phyloP scores from a whole-genome alignment of 2,888 invertebrate genomes.

The Cataglyphis rosenhaueri region DNA sequence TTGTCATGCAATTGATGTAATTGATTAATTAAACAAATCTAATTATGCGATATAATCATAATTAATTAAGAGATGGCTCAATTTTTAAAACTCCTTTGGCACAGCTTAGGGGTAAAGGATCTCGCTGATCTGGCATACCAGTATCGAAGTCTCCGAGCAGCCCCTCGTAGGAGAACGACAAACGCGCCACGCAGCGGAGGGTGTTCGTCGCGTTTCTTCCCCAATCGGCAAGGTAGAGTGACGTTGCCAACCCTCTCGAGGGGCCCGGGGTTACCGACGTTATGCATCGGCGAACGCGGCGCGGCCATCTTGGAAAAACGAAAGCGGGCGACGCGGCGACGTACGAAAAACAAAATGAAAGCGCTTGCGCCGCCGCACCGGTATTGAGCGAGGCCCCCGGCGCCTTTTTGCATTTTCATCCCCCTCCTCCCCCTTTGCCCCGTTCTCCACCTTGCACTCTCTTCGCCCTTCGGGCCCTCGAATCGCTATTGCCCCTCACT shows the following conservation, averaged over 20 bases:
- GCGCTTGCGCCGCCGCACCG: slow-evolving; percentile 84
- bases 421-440: slow-evolving; percentile 72
- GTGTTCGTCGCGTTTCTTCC: slow-evolving; percentile 66
- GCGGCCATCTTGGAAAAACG: slow-evolving; percentile 84
- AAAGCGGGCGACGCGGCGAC: slow-evolving; percentile 77
- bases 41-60: not conserved
- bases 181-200: slow-evolving; percentile 76
- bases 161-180: slow-evolving; percentile 53
- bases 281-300: slow-evolving; percentile 50
- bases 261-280: slow-evolving; percentile 71
- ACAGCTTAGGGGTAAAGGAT: slow-evolving; percentile 1
- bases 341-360: slow-evolving; percentile 86
- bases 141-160: slow-evolving; percentile 70
- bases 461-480: slow-evolving; percentile 61
- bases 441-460: slow-evolving; percentile 67
- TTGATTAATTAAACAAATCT: not conserved
- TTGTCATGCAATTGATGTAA: not conserved
- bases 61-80: not conserved
- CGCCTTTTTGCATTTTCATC: slow-evolving; percentile 84
- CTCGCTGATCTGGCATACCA: slow-evolving; percentile 24
- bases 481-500: slow-evolving; percentile 56
- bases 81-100: not conserved
- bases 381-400: slow-evolving; percentile 84
- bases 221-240: slow-evolving; percentile 77
- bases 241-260: slow-evolving; percentile 31